Conservation (phyloP, 2,797 vertebrate genomes). For the Neosilurus hyrtlii region DNA sequence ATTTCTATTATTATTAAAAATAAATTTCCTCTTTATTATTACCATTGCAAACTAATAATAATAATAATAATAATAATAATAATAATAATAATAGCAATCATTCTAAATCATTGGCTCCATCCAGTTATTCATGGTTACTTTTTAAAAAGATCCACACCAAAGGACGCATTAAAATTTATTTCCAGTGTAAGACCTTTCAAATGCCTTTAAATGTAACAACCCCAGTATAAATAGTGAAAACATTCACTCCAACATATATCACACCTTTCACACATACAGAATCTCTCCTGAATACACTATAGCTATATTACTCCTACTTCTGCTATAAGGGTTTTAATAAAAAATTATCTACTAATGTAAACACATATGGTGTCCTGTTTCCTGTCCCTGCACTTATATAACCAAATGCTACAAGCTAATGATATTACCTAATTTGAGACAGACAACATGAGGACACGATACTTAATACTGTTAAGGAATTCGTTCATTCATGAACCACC, state of each 20-base stretch:
- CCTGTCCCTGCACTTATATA: constrained; percentile 28
- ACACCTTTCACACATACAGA: constrained; percentile 7
- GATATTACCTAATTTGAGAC: constrained; percentile 34
- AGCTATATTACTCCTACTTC: constrained; percentile 15
- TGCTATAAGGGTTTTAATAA: constrained; percentile 7
- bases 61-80: constrained; percentile 3
- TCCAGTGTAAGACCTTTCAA: constrained; percentile 3
- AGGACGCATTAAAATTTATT: neutral
- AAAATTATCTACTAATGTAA: constrained; percentile 43
- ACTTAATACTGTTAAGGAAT: constrained; percentile 14
- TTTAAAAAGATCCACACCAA: constrained; percentile 7
- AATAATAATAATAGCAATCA: neutral
- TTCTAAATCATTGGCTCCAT: constrained; percentile 16
- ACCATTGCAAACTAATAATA: neutral
- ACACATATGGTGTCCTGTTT: constrained; percentile 35
- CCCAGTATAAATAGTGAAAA: constrained; percentile 13
- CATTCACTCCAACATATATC: constrained; percentile 10
- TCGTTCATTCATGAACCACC: constrained; percentile 32
- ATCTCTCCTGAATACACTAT: constrained; percentile 1
- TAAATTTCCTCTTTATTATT: neutral
- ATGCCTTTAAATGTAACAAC: neutral
- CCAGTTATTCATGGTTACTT: constrained; percentile 1
- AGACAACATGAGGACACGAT: constrained; percentile 21
- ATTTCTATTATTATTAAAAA: constrained; percentile 9
- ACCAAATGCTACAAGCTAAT: constrained; percentile 52